Conservation (phyloP, 2,797 vertebrate species). For the Molossus molossus region DNA sequence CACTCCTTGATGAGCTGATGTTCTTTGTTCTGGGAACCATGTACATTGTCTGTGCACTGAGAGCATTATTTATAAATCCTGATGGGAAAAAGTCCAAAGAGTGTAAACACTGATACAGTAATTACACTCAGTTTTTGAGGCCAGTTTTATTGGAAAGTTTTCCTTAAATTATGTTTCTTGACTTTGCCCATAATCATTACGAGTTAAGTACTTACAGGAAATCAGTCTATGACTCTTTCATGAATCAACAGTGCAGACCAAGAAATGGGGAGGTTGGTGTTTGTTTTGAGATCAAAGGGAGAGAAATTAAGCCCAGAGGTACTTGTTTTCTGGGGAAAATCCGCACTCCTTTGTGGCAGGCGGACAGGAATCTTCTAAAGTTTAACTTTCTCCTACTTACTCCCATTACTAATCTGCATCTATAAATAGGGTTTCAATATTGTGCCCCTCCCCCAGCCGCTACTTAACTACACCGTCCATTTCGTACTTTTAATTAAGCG, state of each 20-base stretch:
- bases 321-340: constrained; percentile 66
- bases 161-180: constrained; percentile 56
- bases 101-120: background rate
- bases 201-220: constrained; percentile 63
- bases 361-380: constrained; percentile 7
- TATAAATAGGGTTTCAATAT: constrained; percentile 65
- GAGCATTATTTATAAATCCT: constrained; percentile 13
- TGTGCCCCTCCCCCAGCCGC: background rate
- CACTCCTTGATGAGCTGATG: background rate
- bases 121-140: constrained; percentile 39
- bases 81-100: constrained; percentile 28
- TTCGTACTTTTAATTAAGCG: constrained; percentile 64
- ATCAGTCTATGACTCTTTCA: constrained; percentile 67
- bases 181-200: constrained; percentile 49
- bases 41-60: background rate
- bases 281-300: constrained; percentile 78
- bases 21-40: constrained; percentile 50
- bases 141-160: constrained; percentile 50
- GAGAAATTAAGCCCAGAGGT: constrained; percentile 68
- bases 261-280: constrained; percentile 47
- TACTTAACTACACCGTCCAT: constrained; percentile 25
- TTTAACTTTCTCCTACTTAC: constrained; percentile 39
- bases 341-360: constrained; percentile 11
- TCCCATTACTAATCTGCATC: background rate
- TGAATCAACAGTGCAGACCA: constrained; percentile 60